phyloP scores from a whole-genome alignment of 2,113 vertebrate species.

The Uria lomvia region DNA sequence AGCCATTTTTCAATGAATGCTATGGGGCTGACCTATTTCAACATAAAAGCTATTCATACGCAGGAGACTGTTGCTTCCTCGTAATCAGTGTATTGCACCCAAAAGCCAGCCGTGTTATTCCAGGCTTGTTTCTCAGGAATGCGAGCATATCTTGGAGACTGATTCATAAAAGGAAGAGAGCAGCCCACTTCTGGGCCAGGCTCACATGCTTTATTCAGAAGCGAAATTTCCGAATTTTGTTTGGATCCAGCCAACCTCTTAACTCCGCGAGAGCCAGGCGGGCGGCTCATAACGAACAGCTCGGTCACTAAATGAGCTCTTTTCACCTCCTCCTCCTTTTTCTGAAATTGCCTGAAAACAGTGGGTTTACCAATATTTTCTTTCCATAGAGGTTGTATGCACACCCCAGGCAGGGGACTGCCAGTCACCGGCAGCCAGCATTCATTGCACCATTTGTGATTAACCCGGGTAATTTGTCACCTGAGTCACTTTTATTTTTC shows the following conservation, averaged over 20 bases:
- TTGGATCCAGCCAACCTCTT: neutral
- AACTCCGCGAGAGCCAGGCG: neutral
- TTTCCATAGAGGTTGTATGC: neutral
- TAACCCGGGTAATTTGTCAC: neutral
- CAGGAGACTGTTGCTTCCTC: slow-evolving; percentile 48
- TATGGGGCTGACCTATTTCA: slow-evolving; percentile 14
- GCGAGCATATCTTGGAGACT: slow-evolving; percentile 43
- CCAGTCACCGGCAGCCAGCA: neutral
- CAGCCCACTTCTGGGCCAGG: slow-evolving; percentile 14
- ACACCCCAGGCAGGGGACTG: neutral
- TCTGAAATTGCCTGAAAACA: neutral
- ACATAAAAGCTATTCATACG: slow-evolving; percentile 55
- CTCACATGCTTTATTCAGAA: slow-evolving; percentile 37
- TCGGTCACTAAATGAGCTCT: neutral
- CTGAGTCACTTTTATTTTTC: neutral
- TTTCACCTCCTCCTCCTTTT: neutral
- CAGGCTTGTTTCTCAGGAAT: slow-evolving; percentile 64
- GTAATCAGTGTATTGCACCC: slow-evolving; percentile 19
- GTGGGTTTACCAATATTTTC: neutral
- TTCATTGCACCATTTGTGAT: neutral
- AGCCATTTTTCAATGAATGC: slow-evolving; percentile 40
- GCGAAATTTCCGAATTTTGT: slow-evolving; percentile 14
- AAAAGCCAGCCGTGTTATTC: slow-evolving; percentile 55
- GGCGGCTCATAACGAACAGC: neutral
- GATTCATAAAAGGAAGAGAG: slow-evolving; percentile 65